Percentiles rank a stretch among this genome's conserved stretches.
Evolutionary conservation across 2,888 invertebrate genomes (phyloP).

Genomic region (Nomada ferruginata): DNA sequence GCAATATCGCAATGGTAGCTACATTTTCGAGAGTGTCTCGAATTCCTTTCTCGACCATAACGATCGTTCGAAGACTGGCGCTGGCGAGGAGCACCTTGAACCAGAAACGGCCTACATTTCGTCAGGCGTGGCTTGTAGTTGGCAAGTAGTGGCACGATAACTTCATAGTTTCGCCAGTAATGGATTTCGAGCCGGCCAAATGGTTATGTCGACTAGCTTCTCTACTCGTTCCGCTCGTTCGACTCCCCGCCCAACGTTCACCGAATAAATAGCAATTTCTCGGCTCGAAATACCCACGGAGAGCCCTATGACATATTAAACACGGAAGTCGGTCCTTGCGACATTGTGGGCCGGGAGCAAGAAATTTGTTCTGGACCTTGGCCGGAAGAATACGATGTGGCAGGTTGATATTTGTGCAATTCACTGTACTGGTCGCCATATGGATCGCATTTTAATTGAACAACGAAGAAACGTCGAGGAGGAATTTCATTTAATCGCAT

Average conservation of each 20-base stretch:
- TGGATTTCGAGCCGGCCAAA: conserved; percentile 71
- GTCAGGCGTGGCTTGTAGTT: conserved; percentile 50
- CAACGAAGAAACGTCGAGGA: too few relatives aligned
- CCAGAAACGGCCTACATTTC: conserved; percentile 55
- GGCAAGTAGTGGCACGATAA: conserved; percentile 67
- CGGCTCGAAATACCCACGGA: conserved; percentile 57
- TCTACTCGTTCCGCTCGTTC: conserved; percentile 10
- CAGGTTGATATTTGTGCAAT: background rate
- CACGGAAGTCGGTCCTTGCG: conserved; percentile 51
- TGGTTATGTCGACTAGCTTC: conserved; percentile 62
- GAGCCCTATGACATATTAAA: conserved; percentile 58
- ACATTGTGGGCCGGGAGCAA: conserved; percentile 41
- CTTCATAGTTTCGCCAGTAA: conserved; percentile 69
- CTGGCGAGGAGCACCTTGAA: conserved; percentile 40
- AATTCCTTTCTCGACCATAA: background rate
- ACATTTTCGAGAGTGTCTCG: conserved; percentile 3
- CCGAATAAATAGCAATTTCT: conserved; percentile 70
- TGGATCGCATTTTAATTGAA: background rate
- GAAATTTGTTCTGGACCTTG: background rate
- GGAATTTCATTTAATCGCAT: background rate
- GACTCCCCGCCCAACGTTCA: conserved; percentile 18
- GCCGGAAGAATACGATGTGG: background rate
- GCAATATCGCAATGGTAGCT: conserved; percentile 6
- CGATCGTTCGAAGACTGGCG: conserved; percentile 16
- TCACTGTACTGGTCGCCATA: background rate